Conservation (phyloP, 2,888 invertebrate species). For the Drosophila anomalata region DNA sequence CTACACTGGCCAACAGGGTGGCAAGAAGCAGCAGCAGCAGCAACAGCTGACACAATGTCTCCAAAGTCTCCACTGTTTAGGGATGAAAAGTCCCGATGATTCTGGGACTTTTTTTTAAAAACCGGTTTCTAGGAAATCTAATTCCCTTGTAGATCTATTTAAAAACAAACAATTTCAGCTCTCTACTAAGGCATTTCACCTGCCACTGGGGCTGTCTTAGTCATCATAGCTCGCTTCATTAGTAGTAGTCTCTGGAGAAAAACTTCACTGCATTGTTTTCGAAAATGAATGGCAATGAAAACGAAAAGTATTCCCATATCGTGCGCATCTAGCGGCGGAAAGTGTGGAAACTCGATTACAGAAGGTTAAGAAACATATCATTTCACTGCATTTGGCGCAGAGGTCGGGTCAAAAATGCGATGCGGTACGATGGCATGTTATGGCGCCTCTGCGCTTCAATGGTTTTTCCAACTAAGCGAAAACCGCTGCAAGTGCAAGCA, state of each 20-base stretch:
- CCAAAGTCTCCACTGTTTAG: neutral
- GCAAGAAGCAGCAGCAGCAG: neutral
- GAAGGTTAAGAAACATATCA: conserved; percentile 66
- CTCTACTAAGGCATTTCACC: neutral
- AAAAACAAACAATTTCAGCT: neutral
- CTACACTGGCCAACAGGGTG: conserved; percentile 35
- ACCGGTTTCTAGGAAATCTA: conserved; percentile 3
- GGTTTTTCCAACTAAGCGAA: conserved; percentile 43
- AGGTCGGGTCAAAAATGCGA: conserved; percentile 73
- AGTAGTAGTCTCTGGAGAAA: conserved; percentile 50
- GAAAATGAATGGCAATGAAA: conserved; percentile 73
- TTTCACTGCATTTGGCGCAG: conserved; percentile 57
- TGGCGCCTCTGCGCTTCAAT: conserved; percentile 55
- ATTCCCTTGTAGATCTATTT: neutral
- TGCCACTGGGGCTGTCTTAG: conserved; percentile 37
- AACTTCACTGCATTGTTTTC: conserved; percentile 72
- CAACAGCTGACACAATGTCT: conserved; percentile 12
- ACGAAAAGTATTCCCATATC: conserved; percentile 61
- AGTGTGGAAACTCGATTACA: conserved; percentile 72
- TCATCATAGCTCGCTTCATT: conserved; percentile 71
- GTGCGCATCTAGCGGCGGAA: neutral
- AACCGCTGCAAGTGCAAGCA: conserved; percentile 27
- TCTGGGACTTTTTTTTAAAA: conserved; percentile 1
- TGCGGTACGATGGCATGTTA: conserved; percentile 22
- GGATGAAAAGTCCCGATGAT: conserved; percentile 20